Percentiles rank a stretch among this genome's conserved stretches.
These are phyloP conservation scores for Poecilia velifera DNA, from an alignment of 2,797 vertebrate species.

Conservation along the genomic window DNA sequence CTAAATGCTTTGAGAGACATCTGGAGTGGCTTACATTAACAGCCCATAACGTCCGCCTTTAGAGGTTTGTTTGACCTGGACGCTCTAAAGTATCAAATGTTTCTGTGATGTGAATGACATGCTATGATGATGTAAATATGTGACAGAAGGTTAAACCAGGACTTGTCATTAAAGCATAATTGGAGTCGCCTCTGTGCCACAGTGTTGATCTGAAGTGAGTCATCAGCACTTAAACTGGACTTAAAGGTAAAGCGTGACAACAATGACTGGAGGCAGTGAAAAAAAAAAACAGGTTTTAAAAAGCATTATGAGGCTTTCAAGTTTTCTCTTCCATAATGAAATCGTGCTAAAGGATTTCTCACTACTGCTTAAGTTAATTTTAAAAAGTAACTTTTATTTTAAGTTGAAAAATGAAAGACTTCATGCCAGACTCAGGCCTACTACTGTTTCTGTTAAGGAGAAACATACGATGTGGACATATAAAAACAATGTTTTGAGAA, in stretches of 20 bases:
- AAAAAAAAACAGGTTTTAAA: background rate
- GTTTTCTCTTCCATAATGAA: background rate
- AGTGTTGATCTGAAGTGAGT: conserved; percentile 67
- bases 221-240: conserved; percentile 38
- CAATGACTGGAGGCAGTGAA: background rate
- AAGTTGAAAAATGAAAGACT: background rate
- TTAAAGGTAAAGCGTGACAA: conserved; percentile 22
- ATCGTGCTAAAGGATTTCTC: background rate
- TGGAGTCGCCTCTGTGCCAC: conserved; percentile 55
- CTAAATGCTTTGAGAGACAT: conserved; percentile 2
- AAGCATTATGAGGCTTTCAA: background rate
- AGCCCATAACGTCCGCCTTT: conserved; percentile 26
- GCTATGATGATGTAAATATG: conserved; percentile 64
- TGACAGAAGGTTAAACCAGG: conserved; percentile 62
- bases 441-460: background rate
- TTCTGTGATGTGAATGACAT: conserved; percentile 28
- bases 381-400: background rate
- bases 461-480: background rate
- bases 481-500: background rate
- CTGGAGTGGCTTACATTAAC: conserved; percentile 16
- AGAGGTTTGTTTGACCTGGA: conserved; percentile 21
- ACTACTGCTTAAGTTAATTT: background rate
- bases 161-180: conserved; percentile 66
- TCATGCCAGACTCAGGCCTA: too few species aligned
- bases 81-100: conserved; percentile 6